phyloP scores from a whole-genome alignment of 2,113 vertebrate genomes.

The Lophius piscatorius region DNA sequence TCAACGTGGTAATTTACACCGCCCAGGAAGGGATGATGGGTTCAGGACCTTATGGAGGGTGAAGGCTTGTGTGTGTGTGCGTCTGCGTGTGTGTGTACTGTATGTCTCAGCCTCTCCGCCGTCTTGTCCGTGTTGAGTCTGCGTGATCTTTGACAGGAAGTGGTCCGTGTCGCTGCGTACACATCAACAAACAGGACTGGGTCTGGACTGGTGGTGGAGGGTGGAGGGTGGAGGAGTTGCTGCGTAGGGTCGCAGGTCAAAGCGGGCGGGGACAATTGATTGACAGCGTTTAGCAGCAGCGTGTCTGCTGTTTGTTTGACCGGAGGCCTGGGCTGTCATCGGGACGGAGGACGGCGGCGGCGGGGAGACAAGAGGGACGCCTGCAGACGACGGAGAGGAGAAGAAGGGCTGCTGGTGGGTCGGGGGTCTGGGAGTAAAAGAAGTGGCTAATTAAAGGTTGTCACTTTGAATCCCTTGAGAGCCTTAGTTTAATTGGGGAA shows the following conservation, averaged over 20 bases:
- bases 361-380: constrained; percentile 31
- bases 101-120: constrained; percentile 13
- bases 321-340: constrained; percentile 55
- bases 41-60: constrained; percentile 17
- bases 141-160: constrained; percentile 63
- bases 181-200: constrained; percentile 72
- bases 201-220: constrained; percentile 20
- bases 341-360: not conserved
- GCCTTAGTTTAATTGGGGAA: too few species aligned
- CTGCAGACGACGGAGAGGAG: too few species aligned
- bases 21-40: not conserved
- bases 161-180: constrained; percentile 64
- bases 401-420: not conserved
- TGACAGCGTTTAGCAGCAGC: constrained; percentile 54
- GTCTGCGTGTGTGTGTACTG: too few species aligned
- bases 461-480: too few species aligned
- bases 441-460: too few species aligned
- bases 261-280: constrained; percentile 56
- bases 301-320: constrained; percentile 70
- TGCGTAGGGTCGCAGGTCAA: constrained; percentile 39
- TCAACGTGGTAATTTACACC: constrained; percentile 57
- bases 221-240: not conserved
- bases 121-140: constrained; percentile 63
- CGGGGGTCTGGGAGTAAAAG: not conserved
- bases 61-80: too few species aligned